Evolutionary conservation across 2,888 invertebrate genomes (phyloP), one percentile per base, ranked within the genome.

Genomic region (Caenorhabditis imperialis): DNA sequence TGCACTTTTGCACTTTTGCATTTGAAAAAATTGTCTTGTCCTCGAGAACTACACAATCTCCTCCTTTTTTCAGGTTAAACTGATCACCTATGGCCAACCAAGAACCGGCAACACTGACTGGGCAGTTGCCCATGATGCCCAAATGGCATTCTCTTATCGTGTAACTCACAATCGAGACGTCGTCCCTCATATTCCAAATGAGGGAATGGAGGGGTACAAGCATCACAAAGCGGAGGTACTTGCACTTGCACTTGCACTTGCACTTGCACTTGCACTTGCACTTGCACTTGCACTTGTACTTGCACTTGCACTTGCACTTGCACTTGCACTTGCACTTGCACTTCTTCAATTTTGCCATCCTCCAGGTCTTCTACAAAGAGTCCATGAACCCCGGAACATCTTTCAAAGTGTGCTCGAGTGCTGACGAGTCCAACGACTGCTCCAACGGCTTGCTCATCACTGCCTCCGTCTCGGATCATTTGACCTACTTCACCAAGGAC

Each of bases 1-100:
- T n/a, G n/a, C n/a, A n/a, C n/a, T n/a, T n/a, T n/a, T n/a, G n/a
- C n/a, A n/a, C n/a, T n/a, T n/a, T n/a, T n/a, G n/a, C n/a, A n/a
- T n/a, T n/a, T n/a, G n/a, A n/a, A n/a, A n/a, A n/a, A n/a, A n/a
- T n/a, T n/a, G n/a, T n/a, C n/a, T n/a, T n/a, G n/a, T n/a, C n/a
- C n/a, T n/a, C n/a, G n/a, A n/a, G n/a, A n/a, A n/a, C n/a, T n/a
- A n/a, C n/a, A n/a, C n/a, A n/a, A n/a, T n/a, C n/a, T n/a, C n/a
- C n/a, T n/a, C n/a, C n/a, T n/a, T n/a, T n/a, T n/a, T n/a, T n/a
- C n/a, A n/a, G n/a, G n/a, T 84, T 18, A 78, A 77, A 57, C 50
- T 84, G 42, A 58, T 81, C 45, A 85, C 84, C 12, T 81, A 81
- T 47, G 85, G 85, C 14, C 83, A 85, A 60, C 85, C 85, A 18